Conservation (phyloP, 2,888 invertebrate genomes). For the Tenthredo livida region DNA sequence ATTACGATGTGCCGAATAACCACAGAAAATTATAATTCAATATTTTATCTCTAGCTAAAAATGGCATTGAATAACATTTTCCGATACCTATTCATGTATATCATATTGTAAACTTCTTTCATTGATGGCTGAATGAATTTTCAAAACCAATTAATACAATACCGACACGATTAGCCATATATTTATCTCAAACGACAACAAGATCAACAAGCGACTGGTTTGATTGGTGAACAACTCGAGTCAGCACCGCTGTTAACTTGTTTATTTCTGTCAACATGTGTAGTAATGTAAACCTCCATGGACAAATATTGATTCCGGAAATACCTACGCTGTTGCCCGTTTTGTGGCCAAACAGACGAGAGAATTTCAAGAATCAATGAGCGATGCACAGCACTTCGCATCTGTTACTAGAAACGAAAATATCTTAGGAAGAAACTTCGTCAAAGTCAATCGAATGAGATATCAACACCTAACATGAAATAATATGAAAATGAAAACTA, state of each 20-base stretch:
- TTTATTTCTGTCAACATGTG: neutral
- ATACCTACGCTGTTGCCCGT: neutral
- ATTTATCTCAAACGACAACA: neutral
- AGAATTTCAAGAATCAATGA: neutral
- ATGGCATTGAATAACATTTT: neutral
- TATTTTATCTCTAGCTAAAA: neutral
- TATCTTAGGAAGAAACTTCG: neutral
- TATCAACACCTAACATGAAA: neutral
- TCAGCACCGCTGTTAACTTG: too few relatives aligned
- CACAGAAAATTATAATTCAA: neutral
- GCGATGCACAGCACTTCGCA: neutral
- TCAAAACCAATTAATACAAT: neutral
- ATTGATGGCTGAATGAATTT: neutral
- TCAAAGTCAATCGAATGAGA: too few relatives aligned
- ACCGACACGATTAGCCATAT: neutral
- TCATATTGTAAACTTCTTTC: neutral
- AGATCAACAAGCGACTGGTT: neutral
- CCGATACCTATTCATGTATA: too few relatives aligned
- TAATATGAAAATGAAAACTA: too few relatives aligned
- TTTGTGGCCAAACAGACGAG: neutral
- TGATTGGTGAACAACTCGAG: neutral
- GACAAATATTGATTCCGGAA: slow-evolving; percentile 13
- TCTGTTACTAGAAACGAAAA: neutral
- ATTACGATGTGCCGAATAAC: neutral
- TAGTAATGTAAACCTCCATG: neutral